These are phyloP conservation scores for Onychomys leucogaster DNA, from an alignment of 2,797 vertebrate genomes.

Conservation along the genomic window DNA sequence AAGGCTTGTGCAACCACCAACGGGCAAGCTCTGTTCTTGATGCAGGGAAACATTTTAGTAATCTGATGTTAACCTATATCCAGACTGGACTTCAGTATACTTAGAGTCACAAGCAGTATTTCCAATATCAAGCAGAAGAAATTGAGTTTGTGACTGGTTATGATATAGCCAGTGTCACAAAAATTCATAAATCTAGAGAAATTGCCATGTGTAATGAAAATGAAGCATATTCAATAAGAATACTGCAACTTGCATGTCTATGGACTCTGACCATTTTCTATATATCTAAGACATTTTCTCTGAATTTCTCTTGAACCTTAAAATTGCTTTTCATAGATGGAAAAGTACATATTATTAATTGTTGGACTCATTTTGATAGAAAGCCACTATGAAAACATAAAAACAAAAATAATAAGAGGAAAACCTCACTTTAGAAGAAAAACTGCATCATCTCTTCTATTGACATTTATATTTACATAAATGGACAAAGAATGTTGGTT, in stretches of 20 bases:
- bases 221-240: too few relatives aligned
- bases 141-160: background rate
- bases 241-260: accelerated
- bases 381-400: background rate
- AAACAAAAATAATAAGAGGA: background rate
- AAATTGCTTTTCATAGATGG: background rate
- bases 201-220: background rate
- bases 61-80: background rate
- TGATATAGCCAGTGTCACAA: accelerated
- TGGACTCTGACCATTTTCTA: accelerated
- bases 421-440: background rate
- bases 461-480: background rate
- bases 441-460: background rate
- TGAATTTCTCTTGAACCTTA: background rate
- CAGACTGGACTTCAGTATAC: background rate
- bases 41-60: background rate
- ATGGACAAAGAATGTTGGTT: background rate
- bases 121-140: background rate
- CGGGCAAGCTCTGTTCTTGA: background rate
- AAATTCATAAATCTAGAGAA: background rate
- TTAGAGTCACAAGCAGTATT: background rate
- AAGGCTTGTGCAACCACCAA: too few relatives aligned
- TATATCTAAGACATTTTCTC: background rate
- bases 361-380: background rate
- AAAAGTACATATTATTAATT: accelerated